These are phyloP conservation scores for Leptoclinus maculatus DNA, from an alignment of 2,797 vertebrate species.

Conservation along the genomic window DNA sequence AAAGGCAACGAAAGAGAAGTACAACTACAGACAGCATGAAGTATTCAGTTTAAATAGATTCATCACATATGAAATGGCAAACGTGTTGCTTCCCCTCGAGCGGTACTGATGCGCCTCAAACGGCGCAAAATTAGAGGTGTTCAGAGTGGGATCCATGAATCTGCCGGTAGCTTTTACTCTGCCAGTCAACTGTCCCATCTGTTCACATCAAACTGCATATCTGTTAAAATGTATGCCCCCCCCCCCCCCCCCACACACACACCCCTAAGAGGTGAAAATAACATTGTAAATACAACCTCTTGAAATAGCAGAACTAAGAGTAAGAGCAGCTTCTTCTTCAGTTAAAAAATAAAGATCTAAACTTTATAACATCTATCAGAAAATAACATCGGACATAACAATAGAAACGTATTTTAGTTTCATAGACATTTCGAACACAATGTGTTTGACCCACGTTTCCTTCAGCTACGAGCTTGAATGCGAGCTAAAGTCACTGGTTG, in stretches of 20 bases:
- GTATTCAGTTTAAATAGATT: slow-evolving; percentile 5
- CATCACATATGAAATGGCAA: slow-evolving; percentile 15
- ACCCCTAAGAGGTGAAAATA: slow-evolving; percentile 16
- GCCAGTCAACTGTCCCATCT: slow-evolving; percentile 43
- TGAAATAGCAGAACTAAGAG: neutral
- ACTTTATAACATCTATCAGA: neutral
- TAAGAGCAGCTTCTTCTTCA: neutral
- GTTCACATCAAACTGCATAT: slow-evolving; percentile 18
- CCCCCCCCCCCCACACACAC: too few relatives aligned
- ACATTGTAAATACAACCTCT: slow-evolving; percentile 19
- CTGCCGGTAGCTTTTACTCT: neutral
- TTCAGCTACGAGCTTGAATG: neutral
- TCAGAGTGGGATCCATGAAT: slow-evolving; percentile 6
- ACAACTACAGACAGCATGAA: neutral
- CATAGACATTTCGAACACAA: neutral
- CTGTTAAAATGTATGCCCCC: too few relatives aligned
- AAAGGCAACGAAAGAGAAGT: neutral
- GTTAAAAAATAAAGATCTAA: neutral
- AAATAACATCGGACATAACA: neutral
- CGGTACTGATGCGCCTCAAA: slow-evolving; percentile 7
- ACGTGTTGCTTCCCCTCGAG: slow-evolving; percentile 21
- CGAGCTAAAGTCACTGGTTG: neutral
- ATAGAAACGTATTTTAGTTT: neutral
- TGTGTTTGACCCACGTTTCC: neutral
- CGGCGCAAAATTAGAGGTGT: slow-evolving; percentile 26